phyloP scores from a whole-genome alignment of 2,113 vertebrate species.

The Macquaria ambigua region DNA sequence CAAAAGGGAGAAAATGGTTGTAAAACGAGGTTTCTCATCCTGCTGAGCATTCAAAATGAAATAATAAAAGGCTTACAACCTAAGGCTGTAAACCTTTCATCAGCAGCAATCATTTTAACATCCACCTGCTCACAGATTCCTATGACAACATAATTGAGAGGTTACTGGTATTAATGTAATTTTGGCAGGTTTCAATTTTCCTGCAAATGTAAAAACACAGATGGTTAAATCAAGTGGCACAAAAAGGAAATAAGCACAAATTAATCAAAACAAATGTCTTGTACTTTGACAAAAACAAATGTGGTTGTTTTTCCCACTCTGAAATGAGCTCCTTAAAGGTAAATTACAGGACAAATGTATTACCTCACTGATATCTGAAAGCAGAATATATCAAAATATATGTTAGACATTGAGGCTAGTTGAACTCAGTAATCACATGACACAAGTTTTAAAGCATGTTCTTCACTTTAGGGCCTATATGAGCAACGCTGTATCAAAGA shows the following conservation, averaged over 20 bases:
- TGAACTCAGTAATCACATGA: not conserved
- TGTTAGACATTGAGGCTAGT: not conserved
- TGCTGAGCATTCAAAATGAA: slow-evolving; percentile 7
- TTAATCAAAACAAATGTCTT: not conserved
- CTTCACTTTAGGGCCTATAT: too few species aligned
- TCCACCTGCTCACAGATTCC: slow-evolving; percentile 34
- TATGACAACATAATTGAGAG: slow-evolving; percentile 11
- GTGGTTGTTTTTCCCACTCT: not conserved
- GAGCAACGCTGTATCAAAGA: not conserved
- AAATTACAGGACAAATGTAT: not conserved
- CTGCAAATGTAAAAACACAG: slow-evolving; percentile 13
- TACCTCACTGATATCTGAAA: not conserved
- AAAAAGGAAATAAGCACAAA: slow-evolving; percentile 1
- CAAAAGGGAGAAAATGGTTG: not conserved
- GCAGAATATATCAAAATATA: not conserved
- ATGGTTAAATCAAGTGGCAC: not conserved
- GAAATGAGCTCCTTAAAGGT: not conserved
- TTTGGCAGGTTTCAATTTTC: not conserved
- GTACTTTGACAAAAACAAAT: not conserved
- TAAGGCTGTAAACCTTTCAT: too few species aligned
- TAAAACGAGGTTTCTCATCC: slow-evolving; percentile 26
- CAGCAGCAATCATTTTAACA: not conserved
- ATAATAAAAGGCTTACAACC: slow-evolving; percentile 12
- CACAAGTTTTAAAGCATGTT: not conserved
- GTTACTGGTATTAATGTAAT: slow-evolving; percentile 23